Conservation (phyloP, 2,113 vertebrate genomes). For the Ammospiza nelsoni region DNA sequence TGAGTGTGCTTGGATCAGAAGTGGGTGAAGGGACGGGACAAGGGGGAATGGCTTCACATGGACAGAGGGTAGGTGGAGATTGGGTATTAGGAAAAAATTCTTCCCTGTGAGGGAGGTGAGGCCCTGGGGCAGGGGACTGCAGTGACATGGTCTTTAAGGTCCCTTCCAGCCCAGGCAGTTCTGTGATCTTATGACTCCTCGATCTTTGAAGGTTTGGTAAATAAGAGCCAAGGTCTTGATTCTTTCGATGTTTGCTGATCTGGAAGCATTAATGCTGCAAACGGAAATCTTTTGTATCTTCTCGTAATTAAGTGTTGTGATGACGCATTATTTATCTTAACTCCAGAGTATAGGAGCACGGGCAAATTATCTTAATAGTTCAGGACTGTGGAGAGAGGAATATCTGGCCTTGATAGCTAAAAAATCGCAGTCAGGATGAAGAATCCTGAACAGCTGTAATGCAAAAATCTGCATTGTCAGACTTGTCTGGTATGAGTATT, state of each 20-base stretch:
- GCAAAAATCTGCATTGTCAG: not conserved
- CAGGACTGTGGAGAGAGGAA: not conserved
- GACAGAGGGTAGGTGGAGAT: not conserved
- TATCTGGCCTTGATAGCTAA: not conserved
- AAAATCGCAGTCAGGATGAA: not conserved
- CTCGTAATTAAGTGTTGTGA: not conserved
- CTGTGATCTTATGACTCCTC: not conserved
- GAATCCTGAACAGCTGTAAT: not conserved
- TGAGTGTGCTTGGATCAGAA: not conserved
- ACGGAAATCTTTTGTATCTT: rapidly evolving
- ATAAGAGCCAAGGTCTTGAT: not conserved
- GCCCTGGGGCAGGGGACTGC: not conserved
- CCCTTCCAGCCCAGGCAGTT: not conserved
- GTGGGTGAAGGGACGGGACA: not conserved
- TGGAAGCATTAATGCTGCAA: not conserved
- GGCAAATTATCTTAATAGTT: not conserved
- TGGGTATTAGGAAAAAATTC: not conserved
- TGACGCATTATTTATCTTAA: not conserved
- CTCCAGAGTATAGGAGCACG: not conserved
- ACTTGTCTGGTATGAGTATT: not conserved
- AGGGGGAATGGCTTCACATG: not conserved
- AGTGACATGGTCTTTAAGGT: rapidly evolving
- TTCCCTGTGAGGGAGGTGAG: not conserved
- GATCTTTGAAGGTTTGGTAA: not conserved
- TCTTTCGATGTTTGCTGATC: not conserved